These are phyloP conservation scores for Glaucidium brasilianum DNA, from an alignment of 2,113 vertebrate species.

Conservation along the genomic window DNA sequence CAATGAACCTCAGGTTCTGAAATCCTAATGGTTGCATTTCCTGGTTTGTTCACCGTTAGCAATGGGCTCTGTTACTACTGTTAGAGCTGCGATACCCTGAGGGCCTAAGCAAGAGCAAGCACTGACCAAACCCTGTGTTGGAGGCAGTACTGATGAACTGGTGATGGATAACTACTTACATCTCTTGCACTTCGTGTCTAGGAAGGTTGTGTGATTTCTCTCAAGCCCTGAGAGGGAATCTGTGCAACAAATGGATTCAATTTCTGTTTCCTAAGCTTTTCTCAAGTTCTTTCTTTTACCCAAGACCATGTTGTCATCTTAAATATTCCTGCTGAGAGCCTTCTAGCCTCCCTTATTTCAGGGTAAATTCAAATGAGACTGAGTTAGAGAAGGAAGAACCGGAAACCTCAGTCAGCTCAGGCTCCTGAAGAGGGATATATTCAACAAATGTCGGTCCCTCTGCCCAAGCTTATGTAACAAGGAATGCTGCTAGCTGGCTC, in stretches of 20 bases:
- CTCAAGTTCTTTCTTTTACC: not conserved
- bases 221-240: not conserved
- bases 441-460: not conserved
- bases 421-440: not conserved
- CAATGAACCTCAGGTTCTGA: fast-evolving
- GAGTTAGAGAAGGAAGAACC: not conserved
- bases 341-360: not conserved
- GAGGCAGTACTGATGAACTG: not conserved
- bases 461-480: not conserved
- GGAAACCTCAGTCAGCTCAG: not conserved
- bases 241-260: fast-evolving
- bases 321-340: not conserved
- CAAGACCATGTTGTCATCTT: not conserved
- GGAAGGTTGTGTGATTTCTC: not conserved
- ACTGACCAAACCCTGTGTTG: fast-evolving
- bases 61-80: fast-evolving
- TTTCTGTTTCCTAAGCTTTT: not conserved
- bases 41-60: not conserved
- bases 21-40: too few species aligned
- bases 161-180: not conserved
- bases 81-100: not conserved
- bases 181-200: too few species aligned
- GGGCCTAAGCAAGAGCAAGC: not conserved
- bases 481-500: not conserved
- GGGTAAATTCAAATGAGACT: not conserved